Evolutionary conservation across 2,797 vertebrate species (phyloP).

Genomic region (Pangasius krempfi): DNA sequence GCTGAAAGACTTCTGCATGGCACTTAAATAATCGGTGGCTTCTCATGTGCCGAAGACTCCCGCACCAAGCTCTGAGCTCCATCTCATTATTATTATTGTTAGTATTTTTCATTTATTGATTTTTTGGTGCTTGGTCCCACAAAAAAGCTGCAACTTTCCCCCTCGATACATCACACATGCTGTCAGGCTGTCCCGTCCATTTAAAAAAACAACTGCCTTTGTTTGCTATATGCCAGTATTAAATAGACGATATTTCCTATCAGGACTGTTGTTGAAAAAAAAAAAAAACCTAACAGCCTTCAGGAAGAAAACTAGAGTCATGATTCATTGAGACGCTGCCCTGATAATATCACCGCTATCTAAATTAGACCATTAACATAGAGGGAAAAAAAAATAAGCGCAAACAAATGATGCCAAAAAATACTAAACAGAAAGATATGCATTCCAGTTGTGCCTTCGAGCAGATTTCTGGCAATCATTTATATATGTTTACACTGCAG

Average conservation of each 20-base stretch:
- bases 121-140: not conserved
- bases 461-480: not conserved
- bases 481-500: not conserved
- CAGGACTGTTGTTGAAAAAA: not conserved
- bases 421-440: not conserved
- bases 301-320: not conserved
- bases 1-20: not conserved
- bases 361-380: not conserved
- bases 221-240: not conserved
- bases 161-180: not conserved
- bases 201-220: not conserved
- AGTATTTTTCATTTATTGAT: not conserved
- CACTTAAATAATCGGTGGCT: not conserved
- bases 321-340: not conserved
- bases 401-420: constrained; percentile 1
- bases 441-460: not conserved
- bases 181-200: not conserved
- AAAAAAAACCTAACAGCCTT: not conserved
- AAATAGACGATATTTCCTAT: not conserved
- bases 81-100: not conserved
- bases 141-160: not conserved
- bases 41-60: not conserved
- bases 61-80: not conserved
- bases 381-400: not conserved
- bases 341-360: not conserved